phyloP scores from a whole-genome alignment of 2,113 vertebrate genomes.

The Brachyhypopomus gauderio region DNA sequence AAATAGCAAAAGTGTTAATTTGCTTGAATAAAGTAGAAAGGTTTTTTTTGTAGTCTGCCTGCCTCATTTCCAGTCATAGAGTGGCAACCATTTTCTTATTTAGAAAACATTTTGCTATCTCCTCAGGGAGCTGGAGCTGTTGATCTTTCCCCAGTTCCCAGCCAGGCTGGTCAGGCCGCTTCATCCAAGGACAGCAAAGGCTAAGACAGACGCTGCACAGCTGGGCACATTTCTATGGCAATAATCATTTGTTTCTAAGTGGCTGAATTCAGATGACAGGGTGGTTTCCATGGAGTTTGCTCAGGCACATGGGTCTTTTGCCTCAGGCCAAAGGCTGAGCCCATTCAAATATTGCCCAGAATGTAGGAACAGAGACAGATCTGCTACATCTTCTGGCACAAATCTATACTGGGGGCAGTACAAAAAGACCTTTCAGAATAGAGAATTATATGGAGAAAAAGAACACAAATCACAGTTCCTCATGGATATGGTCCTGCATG shows the following conservation, averaged over 20 bases:
- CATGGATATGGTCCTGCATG: no score
- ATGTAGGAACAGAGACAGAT: neutral
- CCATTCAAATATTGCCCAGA: neutral
- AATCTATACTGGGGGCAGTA: neutral
- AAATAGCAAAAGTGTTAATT: neutral
- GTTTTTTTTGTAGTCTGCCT: neutral
- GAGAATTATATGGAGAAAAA: neutral
- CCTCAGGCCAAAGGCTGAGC: neutral
- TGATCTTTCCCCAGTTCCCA: neutral
- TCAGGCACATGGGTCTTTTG: neutral
- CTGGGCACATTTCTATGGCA: slow-evolving; percentile 9
- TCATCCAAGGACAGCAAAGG: neutral
- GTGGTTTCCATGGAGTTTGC: slow-evolving; percentile 28
- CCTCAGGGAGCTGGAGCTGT: slow-evolving; percentile 14
- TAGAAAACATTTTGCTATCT: neutral
- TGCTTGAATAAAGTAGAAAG: neutral
- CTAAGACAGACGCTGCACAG: no score
- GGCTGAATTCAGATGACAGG: neutral
- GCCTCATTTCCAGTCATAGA: neutral
- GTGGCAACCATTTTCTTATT: neutral
- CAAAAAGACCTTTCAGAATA: slow-evolving; percentile 7
- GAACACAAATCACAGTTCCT: neutral
- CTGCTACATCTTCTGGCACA: neutral
- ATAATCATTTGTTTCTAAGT: neutral
- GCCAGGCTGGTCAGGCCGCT: neutral